Evolutionary conservation across 2,113 vertebrate species (phyloP).

Genomic region (Atrichornis clamosus): DNA sequence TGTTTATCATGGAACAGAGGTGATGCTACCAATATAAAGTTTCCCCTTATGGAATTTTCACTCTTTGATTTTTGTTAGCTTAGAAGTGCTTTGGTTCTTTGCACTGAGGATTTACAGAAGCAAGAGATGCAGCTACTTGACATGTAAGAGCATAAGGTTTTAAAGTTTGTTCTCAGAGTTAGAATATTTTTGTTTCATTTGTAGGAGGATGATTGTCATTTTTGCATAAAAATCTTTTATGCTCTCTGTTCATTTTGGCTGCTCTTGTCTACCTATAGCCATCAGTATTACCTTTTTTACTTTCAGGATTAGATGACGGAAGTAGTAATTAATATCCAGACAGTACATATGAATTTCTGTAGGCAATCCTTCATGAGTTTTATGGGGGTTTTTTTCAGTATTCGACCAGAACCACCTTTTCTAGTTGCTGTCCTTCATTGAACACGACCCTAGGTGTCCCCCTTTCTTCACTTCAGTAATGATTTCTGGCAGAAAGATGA

Average conservation of each 20-base stretch:
- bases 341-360: rapidly evolving
- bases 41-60: not conserved
- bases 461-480: constrained; percentile 20
- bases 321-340: not conserved
- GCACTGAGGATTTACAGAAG: not conserved
- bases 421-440: constrained; percentile 21
- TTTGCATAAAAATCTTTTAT: not conserved
- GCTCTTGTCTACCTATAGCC: not conserved
- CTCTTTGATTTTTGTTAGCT: not conserved
- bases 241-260: not conserved
- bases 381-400: not conserved
- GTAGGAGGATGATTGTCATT: rapidly evolving
- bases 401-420: not conserved
- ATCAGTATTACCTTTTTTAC: not conserved
- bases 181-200: not conserved
- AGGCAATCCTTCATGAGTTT: not conserved
- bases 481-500: not conserved
- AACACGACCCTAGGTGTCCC: constrained; percentile 43
- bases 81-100: not conserved
- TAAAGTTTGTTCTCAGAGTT: not conserved
- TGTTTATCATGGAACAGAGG: not conserved
- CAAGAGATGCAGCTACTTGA: not conserved
- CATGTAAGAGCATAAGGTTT: not conserved
- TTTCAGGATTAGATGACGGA: not conserved
- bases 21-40: not conserved